Conservation (phyloP, 2,113 vertebrate genomes). For the Chaetura pelagica region DNA sequence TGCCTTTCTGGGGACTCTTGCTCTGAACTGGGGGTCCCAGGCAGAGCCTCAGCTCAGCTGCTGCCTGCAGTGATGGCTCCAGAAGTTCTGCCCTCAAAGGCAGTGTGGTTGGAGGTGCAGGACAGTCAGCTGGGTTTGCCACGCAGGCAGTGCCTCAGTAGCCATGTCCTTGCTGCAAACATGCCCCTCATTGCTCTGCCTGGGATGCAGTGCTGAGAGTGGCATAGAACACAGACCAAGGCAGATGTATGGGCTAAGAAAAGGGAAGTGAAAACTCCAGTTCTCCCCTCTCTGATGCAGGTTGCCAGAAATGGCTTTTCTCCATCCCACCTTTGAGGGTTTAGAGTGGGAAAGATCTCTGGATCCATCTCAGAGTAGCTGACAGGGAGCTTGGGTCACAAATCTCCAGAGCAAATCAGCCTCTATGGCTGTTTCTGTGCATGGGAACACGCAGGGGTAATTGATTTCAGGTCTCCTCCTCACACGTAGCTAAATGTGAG, state of each 20-base stretch:
- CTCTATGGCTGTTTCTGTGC: background rate
- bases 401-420: background rate
- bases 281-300: background rate
- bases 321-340: background rate
- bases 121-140: background rate
- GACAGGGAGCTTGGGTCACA: background rate
- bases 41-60: background rate
- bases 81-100: background rate
- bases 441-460: background rate
- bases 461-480: background rate
- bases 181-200: background rate
- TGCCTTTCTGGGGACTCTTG: background rate
- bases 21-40: background rate
- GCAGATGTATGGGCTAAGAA: constrained; percentile 8
- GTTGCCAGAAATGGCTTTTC: background rate
- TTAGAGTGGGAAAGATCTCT: background rate
- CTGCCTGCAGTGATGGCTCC: background rate
- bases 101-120: background rate
- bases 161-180: background rate
- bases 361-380: background rate
- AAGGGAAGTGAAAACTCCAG: constrained; percentile 51
- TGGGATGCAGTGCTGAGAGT: background rate
- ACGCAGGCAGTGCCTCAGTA: background rate
- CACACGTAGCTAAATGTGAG: background rate
- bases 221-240: background rate